Base-by-base conservation (phyloP, 2,113 vertebrate species). In the Perccottus glenii region DNA sequence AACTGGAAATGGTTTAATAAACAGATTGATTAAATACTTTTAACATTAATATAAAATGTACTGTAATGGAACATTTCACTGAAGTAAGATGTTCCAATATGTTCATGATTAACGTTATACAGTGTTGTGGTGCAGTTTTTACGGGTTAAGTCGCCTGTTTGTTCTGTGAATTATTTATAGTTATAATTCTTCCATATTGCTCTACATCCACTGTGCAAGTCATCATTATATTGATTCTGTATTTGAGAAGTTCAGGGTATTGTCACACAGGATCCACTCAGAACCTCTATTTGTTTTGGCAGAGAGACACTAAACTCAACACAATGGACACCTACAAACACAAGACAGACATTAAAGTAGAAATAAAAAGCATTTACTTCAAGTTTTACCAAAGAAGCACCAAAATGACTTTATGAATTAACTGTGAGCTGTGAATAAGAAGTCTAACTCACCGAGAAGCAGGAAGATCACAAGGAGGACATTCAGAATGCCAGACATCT, bases 201-300 rank as follows among this genome's bases (percentile, higher is more conserved):
- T n/a, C n/a, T n/a, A n/a, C n/a, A n/a, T n/a, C n/a, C n/a, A n/a
- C n/a, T n/a, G n/a, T n/a, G n/a, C n/a, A n/a, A n/a, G n/a, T n/a
- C n/a, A 0, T 0, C 0, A 15, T 40, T 0, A 33, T 33, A 0
- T 3, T 0, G 0, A 0, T 8, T 0, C 0, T 0, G 0, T 6
- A 83, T 10, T 0, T 56, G 8, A 66, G 81, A 81, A 16, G 36
- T 67, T 55, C 77, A 84, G 27, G 73, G 79, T 45, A 82, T 82
- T 47, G 71, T 72, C 58, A 82, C 59, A 71, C 74, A 84, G 65
- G 79, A 84, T 67, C 77, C 79, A 8, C 1, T 38, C 10, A 80
- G 19, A 56, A n/a, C 71, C n/a, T 70, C 5, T 12, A 82, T 59
- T 9, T 6, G 53, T n/a, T 40, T 0, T 2, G 78, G 75, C 3